Conservation (phyloP, 2,888 invertebrate species). For the Stictocephala bisonia region DNA sequence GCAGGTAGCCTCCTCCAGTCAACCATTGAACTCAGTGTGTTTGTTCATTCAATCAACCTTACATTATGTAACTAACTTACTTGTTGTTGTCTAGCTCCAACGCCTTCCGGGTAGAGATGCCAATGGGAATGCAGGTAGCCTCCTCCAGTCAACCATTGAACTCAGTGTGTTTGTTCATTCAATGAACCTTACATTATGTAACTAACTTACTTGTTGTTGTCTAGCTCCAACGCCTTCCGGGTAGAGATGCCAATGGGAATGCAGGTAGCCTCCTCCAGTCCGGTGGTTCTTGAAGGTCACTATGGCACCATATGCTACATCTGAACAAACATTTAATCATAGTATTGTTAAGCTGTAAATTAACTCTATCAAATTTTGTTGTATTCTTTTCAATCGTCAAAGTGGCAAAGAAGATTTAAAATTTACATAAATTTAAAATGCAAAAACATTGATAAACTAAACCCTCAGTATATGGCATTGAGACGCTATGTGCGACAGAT, state of each 20-base stretch:
- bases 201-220: conserved; percentile 92
- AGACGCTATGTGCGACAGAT: too few relatives aligned
- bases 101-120: conserved; percentile 92
- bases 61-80: too few relatives aligned
- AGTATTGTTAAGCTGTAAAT: background rate
- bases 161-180: too few relatives aligned
- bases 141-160: conserved; percentile 94
- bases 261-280: conserved; percentile 95
- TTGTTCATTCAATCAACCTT: too few relatives aligned
- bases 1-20: conserved; percentile 95
- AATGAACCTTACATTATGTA: too few relatives aligned
- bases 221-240: conserved; percentile 90
- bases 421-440: too few relatives aligned
- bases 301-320: conserved; percentile 88
- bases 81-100: conserved; percentile 93
- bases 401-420: background rate
- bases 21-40: too few relatives aligned
- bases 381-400: background rate
- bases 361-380: background rate
- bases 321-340: conserved; percentile 61
- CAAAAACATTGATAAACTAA: too few relatives aligned
- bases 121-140: conserved; percentile 97
- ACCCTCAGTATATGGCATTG: too few relatives aligned
- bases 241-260: conserved; percentile 96
- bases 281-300: conserved; percentile 93